Percentiles rank a stretch among this genome's conserved stretches.
Evolutionary conservation across 1,140 invertebrate genomes (phyloP).

Genomic region (Drosophila suzukii): DNA sequence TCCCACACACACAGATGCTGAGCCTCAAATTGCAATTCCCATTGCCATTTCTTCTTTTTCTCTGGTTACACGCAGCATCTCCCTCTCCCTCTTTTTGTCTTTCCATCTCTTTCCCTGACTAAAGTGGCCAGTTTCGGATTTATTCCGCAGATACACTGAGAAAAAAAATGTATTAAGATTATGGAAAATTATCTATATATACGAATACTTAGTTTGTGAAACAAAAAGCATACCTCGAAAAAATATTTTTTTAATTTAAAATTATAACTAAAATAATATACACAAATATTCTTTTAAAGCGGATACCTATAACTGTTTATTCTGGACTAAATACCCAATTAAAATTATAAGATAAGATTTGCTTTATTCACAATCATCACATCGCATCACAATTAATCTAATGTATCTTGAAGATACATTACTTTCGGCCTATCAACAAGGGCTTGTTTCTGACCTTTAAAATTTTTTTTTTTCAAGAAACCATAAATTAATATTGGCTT

Average conservation of each 20-base stretch:
- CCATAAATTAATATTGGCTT: accelerated
- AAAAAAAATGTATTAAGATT: background rate
- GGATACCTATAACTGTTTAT: too few species aligned
- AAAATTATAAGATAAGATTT: too few species aligned
- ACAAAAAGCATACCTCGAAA: too few species aligned
- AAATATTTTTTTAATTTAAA: too few species aligned
- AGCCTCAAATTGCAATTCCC: constrained; percentile 45
- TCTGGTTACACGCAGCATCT: constrained; percentile 39
- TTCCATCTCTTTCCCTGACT: constrained; percentile 14
- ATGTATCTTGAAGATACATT: too few species aligned
- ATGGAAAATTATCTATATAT: background rate
- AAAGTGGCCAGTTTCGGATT: constrained; percentile 53
- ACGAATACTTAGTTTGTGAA: too few species aligned
- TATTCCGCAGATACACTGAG: background rate
- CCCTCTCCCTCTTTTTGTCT: background rate
- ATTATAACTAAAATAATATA: too few species aligned
- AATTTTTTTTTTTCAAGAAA: background rate
- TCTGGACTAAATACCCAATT: too few species aligned
- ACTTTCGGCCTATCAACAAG: too few species aligned
- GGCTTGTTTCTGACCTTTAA: background rate
- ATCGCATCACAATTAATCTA: too few species aligned
- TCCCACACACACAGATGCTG: constrained; percentile 42
- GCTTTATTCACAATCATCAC: too few species aligned
- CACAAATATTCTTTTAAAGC: too few species aligned
- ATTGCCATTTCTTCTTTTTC: constrained; percentile 34